Evolutionary conservation across 1,140 invertebrate species (phyloP).

Genomic region (Doryteuthis pealeii): DNA sequence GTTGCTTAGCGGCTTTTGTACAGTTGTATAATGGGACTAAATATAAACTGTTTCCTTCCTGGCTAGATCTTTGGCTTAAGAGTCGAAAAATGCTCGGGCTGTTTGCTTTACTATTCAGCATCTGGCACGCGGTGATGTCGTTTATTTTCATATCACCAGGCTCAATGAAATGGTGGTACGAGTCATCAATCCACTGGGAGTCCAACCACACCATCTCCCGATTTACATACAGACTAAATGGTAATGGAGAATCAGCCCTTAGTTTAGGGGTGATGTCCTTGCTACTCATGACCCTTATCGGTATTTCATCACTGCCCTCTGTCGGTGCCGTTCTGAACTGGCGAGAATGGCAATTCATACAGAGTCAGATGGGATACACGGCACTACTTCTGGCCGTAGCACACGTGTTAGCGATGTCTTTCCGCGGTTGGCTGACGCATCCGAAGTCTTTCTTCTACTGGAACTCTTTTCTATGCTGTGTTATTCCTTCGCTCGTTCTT

Average conservation of each 20-base stretch:
- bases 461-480: conserved; percentile 41
- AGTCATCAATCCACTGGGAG: conserved; percentile 33
- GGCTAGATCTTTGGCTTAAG: conserved; percentile 51
- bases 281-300: conserved; percentile 40
- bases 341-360: conserved; percentile 52
- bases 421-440: conserved; percentile 38
- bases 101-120: conserved; percentile 41
- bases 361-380: conserved; percentile 47
- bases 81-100: conserved; percentile 52
- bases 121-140: conserved; percentile 48
- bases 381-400: conserved; percentile 38
- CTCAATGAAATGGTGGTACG: conserved; percentile 54
- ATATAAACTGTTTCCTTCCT: conserved; percentile 47
- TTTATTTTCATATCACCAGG: conserved; percentile 48
- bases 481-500: conserved; percentile 42
- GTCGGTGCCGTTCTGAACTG: conserved; percentile 48
- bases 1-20: conserved; percentile 43
- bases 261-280: conserved; percentile 46
- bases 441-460: conserved; percentile 22
- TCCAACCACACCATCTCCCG: conserved; percentile 29
- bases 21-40: conserved; percentile 53
- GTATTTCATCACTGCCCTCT: conserved; percentile 47
- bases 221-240: conserved; percentile 18
- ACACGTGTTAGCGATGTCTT: conserved; percentile 47
- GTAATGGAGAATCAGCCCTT: conserved; percentile 47